Base-by-base conservation (phyloP, 2,113 vertebrate species). In the Felis chaus region DNA sequence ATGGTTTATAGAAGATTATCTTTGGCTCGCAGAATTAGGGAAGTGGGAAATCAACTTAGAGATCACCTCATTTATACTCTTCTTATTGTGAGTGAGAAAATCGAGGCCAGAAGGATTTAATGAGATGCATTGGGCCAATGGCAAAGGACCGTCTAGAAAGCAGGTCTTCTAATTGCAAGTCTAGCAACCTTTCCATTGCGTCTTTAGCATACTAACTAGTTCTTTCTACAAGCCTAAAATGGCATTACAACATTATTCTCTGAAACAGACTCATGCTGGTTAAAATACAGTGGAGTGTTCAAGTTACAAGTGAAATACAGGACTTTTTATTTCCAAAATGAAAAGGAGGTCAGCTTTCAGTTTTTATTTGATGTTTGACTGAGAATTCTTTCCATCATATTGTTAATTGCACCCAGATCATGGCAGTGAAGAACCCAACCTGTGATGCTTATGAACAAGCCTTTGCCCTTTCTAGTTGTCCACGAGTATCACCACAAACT, bases 1-100 rank as follows among this genome's bases (percentile, higher is more conserved):
- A 80, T 96, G 98, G 98, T 98, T 97, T 96, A 93, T 18, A 65
- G 71, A 97, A 97, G 95, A 94, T 97, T 97, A 97, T 98, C 94
- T 96, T 98, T 81, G 61, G 86, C 82, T 84, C 73, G 61, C 68
- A 97, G 94, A 95, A 89, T 83, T 68, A 74, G 50, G 7, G 29
- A 89, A 96, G 74, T 87, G 25, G n/a, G 83, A 94, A 95, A 96
- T 57, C 93, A 92, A 81, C n/a, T 68, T 83, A 83, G 41, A 83
- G 45, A 45, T 31, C 23, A 74, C 74, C 25, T 95, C 81, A 96
- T 68, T 31, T 29, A 68, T 76, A 53, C n/a, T 21, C 13, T 85
- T 71, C 18, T 83, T 83, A 79, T 41, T 66, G 74, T 50, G 23
- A 97, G 63, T 90, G 68, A 89, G 90, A 78, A 97, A 80, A 65